Evolutionary conservation across 2,888 invertebrate genomes (phyloP), one percentile per base, ranked within the genome.

Genomic region (Zaprionus lineosus): DNA sequence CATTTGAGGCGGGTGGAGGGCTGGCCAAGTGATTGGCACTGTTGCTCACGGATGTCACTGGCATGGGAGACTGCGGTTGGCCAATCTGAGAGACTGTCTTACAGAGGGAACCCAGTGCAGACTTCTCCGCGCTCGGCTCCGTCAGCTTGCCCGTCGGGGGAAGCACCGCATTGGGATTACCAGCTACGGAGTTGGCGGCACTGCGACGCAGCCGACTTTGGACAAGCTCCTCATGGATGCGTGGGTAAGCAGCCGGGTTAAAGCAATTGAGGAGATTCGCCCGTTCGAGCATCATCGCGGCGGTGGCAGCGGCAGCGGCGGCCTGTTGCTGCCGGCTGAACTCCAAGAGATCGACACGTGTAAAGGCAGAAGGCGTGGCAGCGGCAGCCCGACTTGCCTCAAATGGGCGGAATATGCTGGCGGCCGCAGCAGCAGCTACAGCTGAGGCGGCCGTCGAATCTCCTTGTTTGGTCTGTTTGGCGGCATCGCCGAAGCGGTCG

Each of bases 31-130:
- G 66, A 61, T 63, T 53, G 73, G 51, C 74, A 48, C 50, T 67
- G 64, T 58, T 59, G 63, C 50, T 62, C 47, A 66, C 12, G 2
- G 43, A n/a, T 12, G 59, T 16, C 12, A 44, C 12, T 0, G 65
- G 34, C 9, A 74, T 57, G 41, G 73, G 52, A 0, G 78, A 50
- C 3, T 51, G 50, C 0, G 84, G 50, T 59, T 90, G 92, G 0
- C 94, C 94, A 44, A 94, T 94, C 78, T 93, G 93, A 0, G 94
- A 94, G 1, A 94, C 93, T 0, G 94, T 91, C 84, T 94, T 93
- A 68, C 93, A 92, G n/a, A 94, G 87, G 0, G 93, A 93, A 0
- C 94, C 94, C 48, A 94, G 84, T 0, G 94, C 93, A 0, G 93
- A 92, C 19, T 92, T 87, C 18, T 89, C 89, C 6, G 72, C 58